Percentiles rank a stretch among this genome's conserved stretches.
Conservation (phyloP, 1,140 invertebrate genomes). For the Chrysopa pallens region DNA sequence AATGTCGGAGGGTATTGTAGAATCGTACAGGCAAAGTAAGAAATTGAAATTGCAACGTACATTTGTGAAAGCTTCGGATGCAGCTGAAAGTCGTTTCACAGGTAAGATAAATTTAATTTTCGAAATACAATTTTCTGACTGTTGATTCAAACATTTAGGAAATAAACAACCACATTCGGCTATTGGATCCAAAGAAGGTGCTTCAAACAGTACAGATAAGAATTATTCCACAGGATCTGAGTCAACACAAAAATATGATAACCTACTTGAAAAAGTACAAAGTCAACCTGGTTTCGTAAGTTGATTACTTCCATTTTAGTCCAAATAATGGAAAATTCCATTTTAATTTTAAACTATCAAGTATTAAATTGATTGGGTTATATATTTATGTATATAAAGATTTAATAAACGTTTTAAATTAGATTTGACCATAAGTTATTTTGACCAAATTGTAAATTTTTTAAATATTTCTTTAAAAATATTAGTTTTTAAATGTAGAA, state of each 20-base stretch:
- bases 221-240: background rate
- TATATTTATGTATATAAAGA: background rate
- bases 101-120: conserved; percentile 8
- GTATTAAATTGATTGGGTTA: too few species aligned
- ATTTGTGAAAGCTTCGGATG: conserved; percentile 41
- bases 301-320: background rate
- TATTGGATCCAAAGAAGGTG: background rate
- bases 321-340: background rate
- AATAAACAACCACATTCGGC: background rate
- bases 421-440: background rate
- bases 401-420: background rate
- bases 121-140: background rate
- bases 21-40: conserved; percentile 31
- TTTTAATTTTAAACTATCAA: background rate
- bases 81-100: conserved; percentile 28
- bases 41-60: conserved; percentile 38
- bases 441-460: too few species aligned
- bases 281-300: background rate
- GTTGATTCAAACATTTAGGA: background rate
- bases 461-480: too few species aligned
- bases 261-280: background rate
- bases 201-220: background rate
- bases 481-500: too few species aligned
- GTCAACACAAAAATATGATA: background rate
- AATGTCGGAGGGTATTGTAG: conserved; percentile 45